Evolutionary conservation across 2,797 vertebrate genomes (phyloP).

Genomic region (Macrochelys suwanniensis): DNA sequence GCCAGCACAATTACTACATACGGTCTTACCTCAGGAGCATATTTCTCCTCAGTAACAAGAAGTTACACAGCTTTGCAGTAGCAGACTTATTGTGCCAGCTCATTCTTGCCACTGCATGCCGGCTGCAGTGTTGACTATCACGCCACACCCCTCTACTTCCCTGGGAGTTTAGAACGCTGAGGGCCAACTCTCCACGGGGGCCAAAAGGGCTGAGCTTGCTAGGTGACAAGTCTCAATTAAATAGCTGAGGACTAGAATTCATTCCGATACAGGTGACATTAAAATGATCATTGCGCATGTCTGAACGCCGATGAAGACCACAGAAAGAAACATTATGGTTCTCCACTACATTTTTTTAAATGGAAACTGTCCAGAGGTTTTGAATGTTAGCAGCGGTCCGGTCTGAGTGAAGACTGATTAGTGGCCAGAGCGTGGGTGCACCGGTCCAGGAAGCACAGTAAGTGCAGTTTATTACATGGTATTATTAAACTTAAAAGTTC

Average conservation of each 20-base stretch:
- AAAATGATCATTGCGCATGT: slow-evolving; percentile 37
- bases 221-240: slow-evolving; percentile 67
- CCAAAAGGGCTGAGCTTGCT: slow-evolving; percentile 55
- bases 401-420: not conserved
- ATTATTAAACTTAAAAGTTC: slow-evolving; percentile 14
- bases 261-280: slow-evolving; percentile 56
- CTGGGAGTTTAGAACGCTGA: slow-evolving; percentile 43
- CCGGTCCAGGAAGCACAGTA: not conserved
- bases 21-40: slow-evolving; percentile 7
- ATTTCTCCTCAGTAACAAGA: slow-evolving; percentile 37
- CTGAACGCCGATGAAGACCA: slow-evolving; percentile 20
- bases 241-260: slow-evolving; percentile 61
- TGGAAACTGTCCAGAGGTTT: slow-evolving; percentile 17
- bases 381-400: not conserved
- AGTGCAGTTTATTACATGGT: not conserved
- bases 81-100: slow-evolving; percentile 40
- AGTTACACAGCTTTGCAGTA: slow-evolving; percentile 22
- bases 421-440: slow-evolving; percentile 15
- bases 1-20: not conserved
- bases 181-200: slow-evolving; percentile 6
- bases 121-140: not conserved
- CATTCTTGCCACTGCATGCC: slow-evolving; percentile 21
- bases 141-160: slow-evolving; percentile 39
- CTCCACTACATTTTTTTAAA: not conserved
- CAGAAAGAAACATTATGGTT: not conserved